These are phyloP conservation scores for Mya arenaria DNA, from an alignment of 1,140 invertebrate genomes.

Conservation along the genomic window DNA sequence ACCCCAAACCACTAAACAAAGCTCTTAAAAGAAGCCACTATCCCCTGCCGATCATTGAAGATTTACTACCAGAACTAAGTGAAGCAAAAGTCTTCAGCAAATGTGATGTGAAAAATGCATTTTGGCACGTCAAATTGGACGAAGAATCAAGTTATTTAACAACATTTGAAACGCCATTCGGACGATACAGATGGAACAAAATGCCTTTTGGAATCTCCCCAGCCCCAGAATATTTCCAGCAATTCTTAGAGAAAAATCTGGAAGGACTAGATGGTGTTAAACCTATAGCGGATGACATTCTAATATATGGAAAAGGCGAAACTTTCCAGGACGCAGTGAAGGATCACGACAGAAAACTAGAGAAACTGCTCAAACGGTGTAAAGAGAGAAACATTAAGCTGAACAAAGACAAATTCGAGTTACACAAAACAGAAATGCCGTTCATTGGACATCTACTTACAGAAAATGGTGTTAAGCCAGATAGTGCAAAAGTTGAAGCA, in stretches of 20 bases:
- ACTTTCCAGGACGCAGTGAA: constrained; percentile 63
- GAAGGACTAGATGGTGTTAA: constrained; percentile 72
- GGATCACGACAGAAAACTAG: constrained; percentile 54
- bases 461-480: constrained; percentile 33
- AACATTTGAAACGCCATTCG: constrained; percentile 69
- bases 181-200: constrained; percentile 51
- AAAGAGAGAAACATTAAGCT: constrained; percentile 74
- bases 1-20: constrained; percentile 61
- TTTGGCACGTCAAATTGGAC: constrained; percentile 74
- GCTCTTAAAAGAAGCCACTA: constrained; percentile 62
- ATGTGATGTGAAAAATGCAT: no score
- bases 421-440: constrained; percentile 49
- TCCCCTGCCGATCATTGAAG: constrained; percentile 49
- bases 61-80: constrained; percentile 59
- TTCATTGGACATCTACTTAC: constrained; percentile 50
- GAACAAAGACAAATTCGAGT: constrained; percentile 75
- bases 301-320: constrained; percentile 68
- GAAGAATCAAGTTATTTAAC: constrained; percentile 64
- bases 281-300: constrained; percentile 77
- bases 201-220: constrained; percentile 54
- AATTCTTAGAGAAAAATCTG: constrained; percentile 65
- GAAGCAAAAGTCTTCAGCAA: no score
- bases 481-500: constrained; percentile 77
- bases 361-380: constrained; percentile 20
- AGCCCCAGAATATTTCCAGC: constrained; percentile 74